Conservation (phyloP, 2,888 invertebrate genomes). For the Drosophila meridionalis region DNA sequence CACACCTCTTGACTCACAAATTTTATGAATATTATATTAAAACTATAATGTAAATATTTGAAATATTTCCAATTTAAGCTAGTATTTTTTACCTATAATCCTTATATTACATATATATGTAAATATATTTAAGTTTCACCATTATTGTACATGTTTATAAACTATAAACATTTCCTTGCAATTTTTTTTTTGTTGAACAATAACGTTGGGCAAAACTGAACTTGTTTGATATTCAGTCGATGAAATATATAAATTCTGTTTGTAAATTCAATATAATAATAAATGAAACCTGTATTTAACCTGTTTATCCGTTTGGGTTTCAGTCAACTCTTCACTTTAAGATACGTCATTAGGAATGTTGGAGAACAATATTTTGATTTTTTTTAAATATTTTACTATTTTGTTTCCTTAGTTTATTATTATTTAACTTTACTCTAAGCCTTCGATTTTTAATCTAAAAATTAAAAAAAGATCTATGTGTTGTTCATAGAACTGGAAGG, state of each 20-base stretch:
- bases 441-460: not conserved
- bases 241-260: not conserved
- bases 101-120: not conserved
- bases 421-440: not conserved
- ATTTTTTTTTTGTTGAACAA: not conserved
- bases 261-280: not conserved
- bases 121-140: not conserved
- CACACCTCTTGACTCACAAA: not conserved
- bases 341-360: not conserved
- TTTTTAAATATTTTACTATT: not conserved
- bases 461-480: not conserved
- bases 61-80: not conserved
- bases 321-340: not conserved
- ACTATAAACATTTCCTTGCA: not conserved
- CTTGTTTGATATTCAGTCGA: not conserved
- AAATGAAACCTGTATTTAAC: slow-evolving; percentile 2
- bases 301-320: not conserved
- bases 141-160: not conserved
- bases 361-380: not conserved
- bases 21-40: not conserved
- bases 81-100: not conserved
- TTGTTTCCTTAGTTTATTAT: not conserved
- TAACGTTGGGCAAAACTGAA: not conserved
- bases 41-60: not conserved
- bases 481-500: not conserved